Base-by-base conservation (phyloP, 2,113 vertebrate genomes). In the Morone chrysops region DNA sequence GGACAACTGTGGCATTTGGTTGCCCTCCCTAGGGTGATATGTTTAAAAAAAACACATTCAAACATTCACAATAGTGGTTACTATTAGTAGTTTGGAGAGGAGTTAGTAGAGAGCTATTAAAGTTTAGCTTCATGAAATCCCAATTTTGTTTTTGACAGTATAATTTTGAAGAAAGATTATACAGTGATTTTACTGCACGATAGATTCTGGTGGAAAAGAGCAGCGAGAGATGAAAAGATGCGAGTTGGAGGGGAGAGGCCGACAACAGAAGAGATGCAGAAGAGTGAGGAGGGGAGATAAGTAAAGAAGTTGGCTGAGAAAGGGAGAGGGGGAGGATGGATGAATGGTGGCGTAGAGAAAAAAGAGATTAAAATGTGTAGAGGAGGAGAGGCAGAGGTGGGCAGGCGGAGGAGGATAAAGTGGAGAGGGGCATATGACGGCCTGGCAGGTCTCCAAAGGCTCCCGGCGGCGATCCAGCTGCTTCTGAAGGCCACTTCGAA, bases 391-490 rank as follows among this genome's bases (percentile, higher is more conserved):
- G 80, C 47, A n/a, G 70, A 78, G 59, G 71, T 20, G 22, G 47
- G 74, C 73, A 75, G 70, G 61, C 41, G 12, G 81, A 79, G 78
- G 73, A 75, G 89, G 83, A 71, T 81, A 75, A 84, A 81, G 82
- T 67, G 78, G 82, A 83, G 76, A 90, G 78, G 81, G 57, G 63
- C 79, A 81, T 31, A 88, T 87, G 88, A 87, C 51, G 74, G 63
- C 53, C 82, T 87, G 91, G 87, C 72, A 59, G 79, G 57, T 82
- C 79, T 91, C 86, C 84, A 81, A 87, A 82, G 76, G 73, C 83
- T 83, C 43, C 78, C 81, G 73, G 81, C 59, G 25, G 66, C 51
- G 68, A 83, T 91, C 84, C 90, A 91, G 87, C 90, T 91, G 86
- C 81, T 90, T 90, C 74, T 82, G 78, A 93, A 91, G 81, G 79